Base-by-base conservation (phyloP, 2,888 invertebrate species). In the Pammene fasciana region DNA sequence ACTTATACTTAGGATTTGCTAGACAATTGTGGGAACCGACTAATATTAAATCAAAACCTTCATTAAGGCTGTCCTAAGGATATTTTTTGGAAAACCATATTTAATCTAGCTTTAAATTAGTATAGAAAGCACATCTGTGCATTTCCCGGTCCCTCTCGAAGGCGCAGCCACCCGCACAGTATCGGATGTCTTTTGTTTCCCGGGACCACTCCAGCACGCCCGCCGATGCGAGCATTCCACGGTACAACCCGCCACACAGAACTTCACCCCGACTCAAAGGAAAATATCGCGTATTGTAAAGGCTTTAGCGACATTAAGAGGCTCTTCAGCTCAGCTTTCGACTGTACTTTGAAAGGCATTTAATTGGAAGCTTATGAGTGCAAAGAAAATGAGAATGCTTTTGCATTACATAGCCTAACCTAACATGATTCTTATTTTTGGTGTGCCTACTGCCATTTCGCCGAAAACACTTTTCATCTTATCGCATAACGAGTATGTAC, bases 101-200 rank as follows among this genome's bases (percentile, higher is more conserved):
- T 16, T 26, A 50, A 52, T 52, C 50, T 62, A 41, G 48, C 62
- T 61, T 61, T 38, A 52, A 52, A 62, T 62, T 26, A 10, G 61
- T 64, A 45, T 55, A 54, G 64, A 36, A 54, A 16, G 55, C 64
- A 62, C 52, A 62, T 62, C 64, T 55, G 54, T 65, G 55, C 45
- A 55, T 54, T 65, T 55, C 54, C 64, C 64, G 9, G 8, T 38
- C 45, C 61, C 64, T 55, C 64, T 45, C 72, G 71, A 72, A 70
- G 71, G 74, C 56, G 66, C 73, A 62, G 41, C 62, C 62, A 52
- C 79, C 80, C 80, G 82, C 78, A 79, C 76, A 70, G 74, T 89
- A 88, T 90, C 88, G 75, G 81, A 83, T 90, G 82, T 79, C 89
- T 86, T 86, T 91, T 91, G 90, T 91, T 76, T 79, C 61, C 41